A percentile compares a stretch with the other conserved stretches of the same genome.
These are phyloP conservation scores for Henricia sp. DNA, from an alignment of 53 echinoderm and acorn worm genomes.

Conservation along the genomic window DNA sequence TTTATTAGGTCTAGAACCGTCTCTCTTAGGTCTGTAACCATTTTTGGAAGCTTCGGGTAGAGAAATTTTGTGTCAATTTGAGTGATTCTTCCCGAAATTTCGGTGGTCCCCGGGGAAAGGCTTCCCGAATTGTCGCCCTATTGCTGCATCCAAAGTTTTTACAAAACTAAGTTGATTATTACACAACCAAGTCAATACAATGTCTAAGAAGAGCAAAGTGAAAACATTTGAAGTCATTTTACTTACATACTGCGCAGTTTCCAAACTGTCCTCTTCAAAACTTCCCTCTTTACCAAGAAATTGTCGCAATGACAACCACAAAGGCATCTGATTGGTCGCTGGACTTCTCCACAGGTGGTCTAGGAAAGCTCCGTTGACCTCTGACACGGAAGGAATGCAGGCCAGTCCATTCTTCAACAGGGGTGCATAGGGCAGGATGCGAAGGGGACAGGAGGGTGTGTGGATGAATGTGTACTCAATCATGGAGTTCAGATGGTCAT, in stretches of 20 bases:
- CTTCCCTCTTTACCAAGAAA: background rate
- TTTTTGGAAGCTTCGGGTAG: too few relatives aligned
- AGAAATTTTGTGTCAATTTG: too few relatives aligned
- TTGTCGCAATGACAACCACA: slow-evolving; percentile 87
- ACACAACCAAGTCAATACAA: too few relatives aligned
- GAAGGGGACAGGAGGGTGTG: slow-evolving; percentile 67
- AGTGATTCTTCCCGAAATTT: too few relatives aligned
- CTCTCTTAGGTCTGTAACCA: too few relatives aligned
- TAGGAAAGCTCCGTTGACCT: slow-evolving; percentile 55
- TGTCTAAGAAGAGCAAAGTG: too few relatives aligned
- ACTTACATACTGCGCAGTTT: slow-evolving; percentile 24
- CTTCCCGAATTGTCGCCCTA: too few relatives aligned
- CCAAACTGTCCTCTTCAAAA: background rate
- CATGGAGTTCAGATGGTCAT: slow-evolving; percentile 20
- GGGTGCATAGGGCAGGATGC: slow-evolving; percentile 50
- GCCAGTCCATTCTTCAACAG: slow-evolving; percentile 15
- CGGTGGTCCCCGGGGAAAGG: too few relatives aligned
- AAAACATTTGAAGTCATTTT: too few relatives aligned
- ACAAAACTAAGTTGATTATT: too few relatives aligned
- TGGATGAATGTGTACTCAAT: slow-evolving; percentile 24
- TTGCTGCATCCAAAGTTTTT: too few relatives aligned
- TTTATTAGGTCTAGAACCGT: too few relatives aligned
- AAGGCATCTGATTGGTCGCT: slow-evolving; percentile 58
- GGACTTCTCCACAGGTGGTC: slow-evolving; percentile 61
- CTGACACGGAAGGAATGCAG: slow-evolving; percentile 40